Percentiles rank a stretch among this genome's conserved stretches.
Conservation (phyloP, 1,140 invertebrate genomes). For the Chironomus striatipennis region DNA sequence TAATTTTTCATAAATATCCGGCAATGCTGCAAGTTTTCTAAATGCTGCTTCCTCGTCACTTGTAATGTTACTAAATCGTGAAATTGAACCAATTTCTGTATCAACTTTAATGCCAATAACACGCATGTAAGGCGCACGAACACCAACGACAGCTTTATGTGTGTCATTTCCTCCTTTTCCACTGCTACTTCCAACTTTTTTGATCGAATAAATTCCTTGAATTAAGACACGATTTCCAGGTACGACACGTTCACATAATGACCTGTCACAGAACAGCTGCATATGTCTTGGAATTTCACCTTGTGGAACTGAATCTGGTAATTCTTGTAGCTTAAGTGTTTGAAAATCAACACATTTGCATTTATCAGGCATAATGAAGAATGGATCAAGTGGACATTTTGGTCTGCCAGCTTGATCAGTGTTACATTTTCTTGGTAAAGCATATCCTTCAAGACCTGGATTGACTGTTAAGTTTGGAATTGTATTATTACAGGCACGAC, state of each 20-base stretch:
- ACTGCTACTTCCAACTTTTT: constrained; percentile 62
- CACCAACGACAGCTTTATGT: constrained; percentile 76
- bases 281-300: constrained; percentile 98
- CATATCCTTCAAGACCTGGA: constrained; percentile 93
- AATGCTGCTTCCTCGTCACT: constrained; percentile 90
- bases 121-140: constrained; percentile 87
- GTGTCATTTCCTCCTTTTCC: constrained; percentile 56
- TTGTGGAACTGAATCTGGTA: constrained; percentile 93
- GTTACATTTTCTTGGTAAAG: constrained; percentile 90
- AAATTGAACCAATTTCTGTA: constrained; percentile 60
- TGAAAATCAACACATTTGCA: constrained; percentile 88
- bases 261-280: constrained; percentile 89
- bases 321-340: constrained; percentile 88
- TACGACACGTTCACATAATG: constrained; percentile 89
- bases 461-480: constrained; percentile 86
- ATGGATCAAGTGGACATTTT: constrained; percentile 96
- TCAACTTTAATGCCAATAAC: constrained; percentile 88
- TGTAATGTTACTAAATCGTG: constrained; percentile 47
- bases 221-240: constrained; percentile 93
- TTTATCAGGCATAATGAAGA: constrained; percentile 95
- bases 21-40: constrained; percentile 67
- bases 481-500: constrained; percentile 83
- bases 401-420: constrained; percentile 81
- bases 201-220: constrained; percentile 95
- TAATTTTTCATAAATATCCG: constrained; percentile 85